Evolutionary conservation across 2,797 vertebrate species (phyloP).

Genomic region (Silurus aristotelis): DNA sequence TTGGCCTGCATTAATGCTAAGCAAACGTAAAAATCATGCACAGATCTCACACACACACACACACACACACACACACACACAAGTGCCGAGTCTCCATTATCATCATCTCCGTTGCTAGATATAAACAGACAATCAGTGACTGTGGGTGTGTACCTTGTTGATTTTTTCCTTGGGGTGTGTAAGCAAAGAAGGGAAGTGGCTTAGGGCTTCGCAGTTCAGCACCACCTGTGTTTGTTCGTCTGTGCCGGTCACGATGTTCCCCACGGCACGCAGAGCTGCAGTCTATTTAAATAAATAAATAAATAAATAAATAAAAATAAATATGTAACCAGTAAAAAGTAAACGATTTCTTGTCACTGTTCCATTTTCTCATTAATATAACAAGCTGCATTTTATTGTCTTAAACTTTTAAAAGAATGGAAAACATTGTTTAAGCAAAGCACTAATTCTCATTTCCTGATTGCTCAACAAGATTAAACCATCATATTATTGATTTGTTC

Average conservation of each 20-base stretch:
- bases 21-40: constrained; percentile 37
- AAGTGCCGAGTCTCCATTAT: constrained; percentile 78
- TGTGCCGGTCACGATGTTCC: constrained; percentile 98
- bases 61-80: constrained; percentile 63
- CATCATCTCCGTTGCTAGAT: constrained; percentile 83
- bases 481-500: neutral
- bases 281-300: constrained; percentile 73
- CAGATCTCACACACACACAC: constrained; percentile 56
- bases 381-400: neutral
- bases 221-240: constrained; percentile 99
- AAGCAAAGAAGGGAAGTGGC: constrained; percentile 94
- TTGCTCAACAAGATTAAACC: neutral
- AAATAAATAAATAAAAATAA: no score
- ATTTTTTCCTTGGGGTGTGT: constrained; percentile 99
- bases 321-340: no score
- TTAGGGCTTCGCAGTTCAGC: constrained; percentile 95
- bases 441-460: neutral
- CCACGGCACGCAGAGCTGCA: constrained; percentile 93
- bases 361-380: neutral
- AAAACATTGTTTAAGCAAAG: neutral
- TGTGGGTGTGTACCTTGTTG: constrained; percentile 86
- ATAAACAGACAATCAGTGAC: neutral
- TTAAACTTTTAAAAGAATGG: neutral
- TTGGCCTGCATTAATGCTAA: neutral
- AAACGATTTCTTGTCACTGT: neutral